Evolutionary conservation across 2,113 vertebrate species (phyloP), one percentile per base, ranked within the genome.

Genomic region (Albula glossodonta): DNA sequence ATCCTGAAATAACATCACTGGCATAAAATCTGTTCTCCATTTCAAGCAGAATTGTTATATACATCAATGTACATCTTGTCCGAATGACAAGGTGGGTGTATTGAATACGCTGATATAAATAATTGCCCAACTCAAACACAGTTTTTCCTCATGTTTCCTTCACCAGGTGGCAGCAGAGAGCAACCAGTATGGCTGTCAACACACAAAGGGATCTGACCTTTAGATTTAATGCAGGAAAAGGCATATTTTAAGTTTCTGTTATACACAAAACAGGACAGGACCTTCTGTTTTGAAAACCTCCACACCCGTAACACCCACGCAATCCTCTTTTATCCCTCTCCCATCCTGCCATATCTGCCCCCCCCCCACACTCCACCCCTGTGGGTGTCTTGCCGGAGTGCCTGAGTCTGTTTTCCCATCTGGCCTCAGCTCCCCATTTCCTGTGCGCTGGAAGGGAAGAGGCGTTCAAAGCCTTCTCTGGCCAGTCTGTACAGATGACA

Each of bases 91-190:
- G 53, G 53, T 56, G 53, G 53, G 7, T 56, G 53, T 56, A 56
- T 12, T 56, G 7, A 56, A 56, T 12, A 56, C 6, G 0, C 53
- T 56, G 53, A 41, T 41, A 12, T 56, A 6, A 56, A 56, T 56
- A 56, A 56, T 9, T 12, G 12, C 53, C 53, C 53, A 2, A 56
- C 12, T 56, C 53, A 12, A 12, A 56, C 53, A 56, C 53, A 56
- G 12, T 7, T 56, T 12, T 12, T 56, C 12, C 22, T 74, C 63
- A 53, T 81, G n/a, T 53, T 74, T n/a, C 49, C 10, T 31, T 49
- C 86, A 86, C 85, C 86, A 89, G 88, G 87, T 87, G 83, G 74
- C 84, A 87, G 80, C 78, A 93, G 86, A 79, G 6, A 86, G 77
- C 78, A 84, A 84, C 25, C 19, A 0, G 41, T 53, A 56, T 57